Conservation (phyloP, 2,888 invertebrate species). For the Apocheima hispidaria region DNA sequence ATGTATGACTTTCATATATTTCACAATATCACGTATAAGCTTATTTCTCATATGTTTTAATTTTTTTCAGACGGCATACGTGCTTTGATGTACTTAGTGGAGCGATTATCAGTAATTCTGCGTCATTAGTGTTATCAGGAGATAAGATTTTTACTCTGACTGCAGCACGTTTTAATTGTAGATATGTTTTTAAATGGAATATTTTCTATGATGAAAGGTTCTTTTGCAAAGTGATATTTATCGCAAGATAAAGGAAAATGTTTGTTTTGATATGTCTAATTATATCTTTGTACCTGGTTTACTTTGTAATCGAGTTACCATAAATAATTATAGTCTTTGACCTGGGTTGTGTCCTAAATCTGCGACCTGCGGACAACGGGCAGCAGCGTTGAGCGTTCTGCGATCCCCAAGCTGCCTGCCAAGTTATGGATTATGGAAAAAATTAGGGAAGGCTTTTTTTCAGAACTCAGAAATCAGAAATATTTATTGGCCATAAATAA, state of each 20-base stretch:
- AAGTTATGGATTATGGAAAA: too few relatives aligned
- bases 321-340: too few relatives aligned
- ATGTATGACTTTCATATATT: slow-evolving; percentile 29
- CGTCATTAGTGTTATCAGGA: slow-evolving; percentile 71
- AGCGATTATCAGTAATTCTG: slow-evolving; percentile 59
- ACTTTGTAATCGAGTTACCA: background rate
- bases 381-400: too few relatives aligned
- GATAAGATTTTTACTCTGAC: slow-evolving; percentile 72
- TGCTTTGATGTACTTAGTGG: slow-evolving; percentile 55
- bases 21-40: slow-evolving; percentile 31
- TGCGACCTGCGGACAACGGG: too few relatives aligned
- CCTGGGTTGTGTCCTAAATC: too few relatives aligned
- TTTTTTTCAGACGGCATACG: slow-evolving; percentile 45
- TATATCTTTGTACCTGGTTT: background rate
- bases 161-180: slow-evolving; percentile 62
- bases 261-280: background rate
- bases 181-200: slow-evolving; percentile 21
- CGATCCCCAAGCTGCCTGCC: too few relatives aligned
- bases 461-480: too few relatives aligned
- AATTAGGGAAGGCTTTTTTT: too few relatives aligned
- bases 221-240: slow-evolving; percentile 17
- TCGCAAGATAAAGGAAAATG: slow-evolving; percentile 4
- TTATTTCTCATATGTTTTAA: slow-evolving; percentile 28
- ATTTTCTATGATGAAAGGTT: slow-evolving; percentile 25
- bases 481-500: too few relatives aligned